Evolutionary conservation across 2,888 invertebrate species (phyloP), one percentile per base, ranked within the genome.

Genomic region (Sphaerophoria taeniata): DNA sequence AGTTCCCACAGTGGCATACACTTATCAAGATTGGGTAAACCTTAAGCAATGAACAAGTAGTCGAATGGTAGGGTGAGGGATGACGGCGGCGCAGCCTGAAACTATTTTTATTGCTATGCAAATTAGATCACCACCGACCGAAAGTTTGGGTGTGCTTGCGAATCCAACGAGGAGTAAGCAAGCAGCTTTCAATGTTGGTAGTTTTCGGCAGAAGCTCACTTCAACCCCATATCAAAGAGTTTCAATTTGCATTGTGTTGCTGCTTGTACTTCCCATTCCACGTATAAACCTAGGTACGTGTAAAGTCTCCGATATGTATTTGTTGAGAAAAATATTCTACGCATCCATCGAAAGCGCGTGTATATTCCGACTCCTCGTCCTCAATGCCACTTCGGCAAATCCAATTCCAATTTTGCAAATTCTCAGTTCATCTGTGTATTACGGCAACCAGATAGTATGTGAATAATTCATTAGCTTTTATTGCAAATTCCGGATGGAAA

Each of bases 81-180:
- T 43, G 58, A 45, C 55, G 63, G 5, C 6, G 6, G 53, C 60
- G 61, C 47, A 63, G 16, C 51, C 69, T 60, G 65, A 67, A 79
- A 84, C 84, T 79, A 79, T 79, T 84, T 79, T 84, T 75, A 84
- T 79, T 84, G 79, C 71, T 69, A 84, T 84, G 84, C 79, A 79
- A 84, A 84, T 84, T 75, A 49, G 79, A 79, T 84, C 74, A n/a
- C n/a, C n/a, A n/a, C n/a, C n/a, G n/a, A 74, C 79, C 55, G 47
- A 79, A 76, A 79, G 47, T 71, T 79, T n/a, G n/a, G n/a, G n/a
- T 43, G 70, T 58, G 51, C 39, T 43, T 74, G 45, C n/a, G 36
- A 45, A 33, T 31, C 58, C 33, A 45, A 4, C 39, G 11, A 14
- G 11, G n/a, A 63, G 71, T n/a, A n/a, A n/a, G n/a, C n/a, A n/a